Conservation (phyloP, 2,797 vertebrate genomes). For the Pangasius krempfi region DNA sequence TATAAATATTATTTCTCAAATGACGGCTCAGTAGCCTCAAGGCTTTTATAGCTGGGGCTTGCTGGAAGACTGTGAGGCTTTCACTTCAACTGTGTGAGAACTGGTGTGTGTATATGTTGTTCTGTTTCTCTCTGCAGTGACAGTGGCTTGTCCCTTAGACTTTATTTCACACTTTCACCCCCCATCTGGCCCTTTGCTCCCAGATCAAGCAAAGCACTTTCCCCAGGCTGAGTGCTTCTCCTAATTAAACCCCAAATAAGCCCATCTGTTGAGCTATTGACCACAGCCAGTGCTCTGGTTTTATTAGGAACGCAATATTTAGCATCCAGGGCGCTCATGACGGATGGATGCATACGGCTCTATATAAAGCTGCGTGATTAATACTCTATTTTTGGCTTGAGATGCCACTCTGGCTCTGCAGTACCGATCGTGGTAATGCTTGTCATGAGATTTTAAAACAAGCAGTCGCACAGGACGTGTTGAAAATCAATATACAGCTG, state of each 20-base stretch:
- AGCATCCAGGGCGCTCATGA: slow-evolving; percentile 27
- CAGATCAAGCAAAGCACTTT: slow-evolving; percentile 44
- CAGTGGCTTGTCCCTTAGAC: slow-evolving; percentile 4
- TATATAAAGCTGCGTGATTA: slow-evolving; percentile 40
- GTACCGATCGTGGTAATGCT: not conserved
- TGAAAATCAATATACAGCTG: slow-evolving; percentile 47
- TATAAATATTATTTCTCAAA: slow-evolving; percentile 33
- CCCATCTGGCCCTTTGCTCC: slow-evolving; percentile 38
- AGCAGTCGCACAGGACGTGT: slow-evolving; percentile 15
- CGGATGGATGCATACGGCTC: slow-evolving; percentile 8
- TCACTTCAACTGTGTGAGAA: not conserved
- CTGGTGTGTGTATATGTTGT: not conserved
- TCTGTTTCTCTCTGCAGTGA: slow-evolving; percentile 3
- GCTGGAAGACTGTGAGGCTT: not conserved
- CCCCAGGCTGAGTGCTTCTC: slow-evolving; percentile 44
- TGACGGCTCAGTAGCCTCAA: not conserved
- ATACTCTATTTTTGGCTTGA: slow-evolving; percentile 20
- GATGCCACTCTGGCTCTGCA: not conserved
- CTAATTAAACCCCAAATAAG: slow-evolving; percentile 56
- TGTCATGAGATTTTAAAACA: slow-evolving; percentile 23
- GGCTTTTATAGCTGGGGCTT: not conserved
- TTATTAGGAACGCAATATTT: slow-evolving; percentile 39
- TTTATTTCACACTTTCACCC: slow-evolving; percentile 35
- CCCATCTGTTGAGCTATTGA: slow-evolving; percentile 57
- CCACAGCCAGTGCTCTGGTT: slow-evolving; percentile 39